phyloP scores from a whole-genome alignment of 2,797 vertebrate genomes.

The Otolemur crassicaudatus region DNA sequence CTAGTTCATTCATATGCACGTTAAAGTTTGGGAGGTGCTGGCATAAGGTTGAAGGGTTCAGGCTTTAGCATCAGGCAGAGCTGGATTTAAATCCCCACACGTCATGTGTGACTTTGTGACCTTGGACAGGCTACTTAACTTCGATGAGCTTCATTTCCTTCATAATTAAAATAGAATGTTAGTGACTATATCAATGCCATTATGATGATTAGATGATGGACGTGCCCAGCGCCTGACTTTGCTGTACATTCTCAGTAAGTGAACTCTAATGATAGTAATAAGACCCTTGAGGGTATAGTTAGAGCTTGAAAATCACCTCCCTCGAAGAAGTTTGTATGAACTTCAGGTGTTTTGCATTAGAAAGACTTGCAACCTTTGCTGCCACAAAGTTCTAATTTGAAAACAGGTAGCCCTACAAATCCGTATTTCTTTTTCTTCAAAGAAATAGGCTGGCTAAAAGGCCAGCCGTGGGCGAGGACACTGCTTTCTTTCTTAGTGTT shows the following conservation, averaged over 20 bases:
- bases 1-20: background rate
- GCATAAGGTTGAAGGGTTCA: background rate
- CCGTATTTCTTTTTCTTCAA: background rate
- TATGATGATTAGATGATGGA: background rate
- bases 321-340: background rate
- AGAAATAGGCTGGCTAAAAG: background rate
- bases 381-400: background rate
- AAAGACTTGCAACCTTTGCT: background rate
- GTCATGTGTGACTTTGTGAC: background rate
- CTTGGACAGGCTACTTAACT: background rate
- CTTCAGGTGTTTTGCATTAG: background rate
- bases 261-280: background rate
- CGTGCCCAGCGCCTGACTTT: background rate
- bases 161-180: background rate
- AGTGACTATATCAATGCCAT: background rate
- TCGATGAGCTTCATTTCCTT: background rate
- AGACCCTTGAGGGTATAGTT: too few species aligned
- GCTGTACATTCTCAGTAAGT: background rate
- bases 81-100: background rate
- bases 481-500: constrained; percentile 40
- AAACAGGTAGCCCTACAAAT: background rate
- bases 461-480: background rate
- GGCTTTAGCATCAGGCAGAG: background rate
- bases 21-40: background rate
- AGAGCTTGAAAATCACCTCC: background rate